phyloP scores from a whole-genome alignment of 2,113 vertebrate species.

The Heloderma charlesbogerti region DNA sequence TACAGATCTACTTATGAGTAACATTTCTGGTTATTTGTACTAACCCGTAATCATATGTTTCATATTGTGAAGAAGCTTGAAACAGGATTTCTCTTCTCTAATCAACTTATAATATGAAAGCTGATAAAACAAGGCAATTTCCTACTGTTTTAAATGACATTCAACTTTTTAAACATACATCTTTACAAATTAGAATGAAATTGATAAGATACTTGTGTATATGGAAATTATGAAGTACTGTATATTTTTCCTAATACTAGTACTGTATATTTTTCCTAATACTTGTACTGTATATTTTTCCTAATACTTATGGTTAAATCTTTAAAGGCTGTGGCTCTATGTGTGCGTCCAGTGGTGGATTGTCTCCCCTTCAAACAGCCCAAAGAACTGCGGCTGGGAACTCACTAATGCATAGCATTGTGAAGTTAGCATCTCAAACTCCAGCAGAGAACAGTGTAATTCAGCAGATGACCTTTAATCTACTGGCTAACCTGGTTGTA shows the following conservation, averaged over 20 bases:
- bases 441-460: constrained; percentile 78
- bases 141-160: neutral
- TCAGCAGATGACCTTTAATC: constrained; percentile 86
- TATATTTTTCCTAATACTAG: neutral
- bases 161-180: neutral
- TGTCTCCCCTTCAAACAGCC: constrained; percentile 39
- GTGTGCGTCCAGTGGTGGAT: constrained; percentile 78
- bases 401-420: constrained; percentile 87
- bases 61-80: neutral
- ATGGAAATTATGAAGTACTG: neutral
- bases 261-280: neutral
- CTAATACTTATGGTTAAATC: constrained; percentile 27
- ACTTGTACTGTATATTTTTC: neutral
- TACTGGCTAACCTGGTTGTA: constrained; percentile 89
- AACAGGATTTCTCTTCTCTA: neutral
- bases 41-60: neutral
- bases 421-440: constrained; percentile 87
- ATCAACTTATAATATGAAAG: constrained; percentile 1
- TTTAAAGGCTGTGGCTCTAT: constrained; percentile 89
- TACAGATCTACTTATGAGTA: neutral
- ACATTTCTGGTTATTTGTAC: neutral
- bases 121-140: neutral
- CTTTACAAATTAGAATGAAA: neutral
- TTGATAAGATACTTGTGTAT: neutral
- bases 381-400: constrained; percentile 72